Base-by-base conservation (phyloP, 2,888 invertebrate species). In the Lasioglossum lativentre region DNA sequence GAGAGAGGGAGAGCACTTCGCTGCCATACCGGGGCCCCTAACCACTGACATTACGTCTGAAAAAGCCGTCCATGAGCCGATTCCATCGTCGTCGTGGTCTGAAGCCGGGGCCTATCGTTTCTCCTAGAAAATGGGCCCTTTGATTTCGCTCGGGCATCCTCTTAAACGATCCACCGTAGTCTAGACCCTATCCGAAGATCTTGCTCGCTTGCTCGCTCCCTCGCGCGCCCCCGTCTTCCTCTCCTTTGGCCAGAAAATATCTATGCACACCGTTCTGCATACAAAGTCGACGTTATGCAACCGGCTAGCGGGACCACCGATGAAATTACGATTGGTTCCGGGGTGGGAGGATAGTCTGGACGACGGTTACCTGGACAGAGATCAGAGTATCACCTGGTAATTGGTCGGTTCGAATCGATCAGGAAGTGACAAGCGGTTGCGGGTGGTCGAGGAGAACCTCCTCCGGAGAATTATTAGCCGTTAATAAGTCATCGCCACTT, bases 31-130 rank as follows among this genome's bases (percentile, higher is more conserved):
- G 52, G 72, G 76, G 47, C 66, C n/a, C 23, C 90, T 82, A 91
- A 90, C 90, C 89, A 88, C 90, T 88, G 89, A 86, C 90, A 92
- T 93, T 92, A 92, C 87, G 82, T 82, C 84, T 72, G 86, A 92
- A 90, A 90, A 89, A 89, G 77, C 87, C 85, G 86, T 78, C 83
- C 92, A 85, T 88, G 86, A 88, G 87, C 77, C 74, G 88, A 84
- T 83, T 86, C 74, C 78, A 82, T 88, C 86, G 80, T 87, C 88
- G 72, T 87, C 63, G 59, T 78, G 83, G 77, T 77, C 82, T 80
- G 14, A 10, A 52, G 52, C 10, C 19, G 56, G 68, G 19, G n/a
- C 42, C 63, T 71, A 89, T 86, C 78, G 75, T 75, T 74, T 66
- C 52, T 52, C 63, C 30, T 56, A 38, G 80, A 56, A 63, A 77